Conservation (phyloP, 92 coral and sea anemone genomes). For the Siderastrea siderea region DNA sequence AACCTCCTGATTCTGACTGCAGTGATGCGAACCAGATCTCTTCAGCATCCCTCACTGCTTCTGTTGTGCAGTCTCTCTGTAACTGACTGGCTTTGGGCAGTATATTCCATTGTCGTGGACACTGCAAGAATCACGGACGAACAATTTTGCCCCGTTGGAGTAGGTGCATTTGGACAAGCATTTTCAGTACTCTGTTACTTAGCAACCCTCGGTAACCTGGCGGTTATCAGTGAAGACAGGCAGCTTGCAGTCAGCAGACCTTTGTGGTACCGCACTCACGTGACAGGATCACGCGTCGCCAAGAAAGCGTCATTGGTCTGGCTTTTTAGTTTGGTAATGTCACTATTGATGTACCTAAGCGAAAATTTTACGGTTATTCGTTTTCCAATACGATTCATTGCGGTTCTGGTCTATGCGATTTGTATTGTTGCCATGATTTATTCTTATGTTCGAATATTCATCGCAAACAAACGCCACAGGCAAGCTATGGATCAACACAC, state of each 20-base stretch:
- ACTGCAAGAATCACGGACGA: too few relatives aligned
- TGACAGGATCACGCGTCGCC: background rate
- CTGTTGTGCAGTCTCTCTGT: background rate
- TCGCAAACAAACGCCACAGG: background rate
- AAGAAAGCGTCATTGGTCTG: background rate
- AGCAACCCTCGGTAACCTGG: constrained; percentile 2
- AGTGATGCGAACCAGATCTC: background rate
- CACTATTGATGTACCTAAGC: background rate
- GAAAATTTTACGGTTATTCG: background rate
- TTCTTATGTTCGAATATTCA: background rate
- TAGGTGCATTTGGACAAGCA: too few relatives aligned
- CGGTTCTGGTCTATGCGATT: background rate
- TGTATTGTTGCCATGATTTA: background rate
- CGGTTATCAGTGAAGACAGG: background rate
- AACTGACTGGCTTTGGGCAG: background rate
- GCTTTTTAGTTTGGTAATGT: background rate
- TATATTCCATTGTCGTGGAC: background rate
- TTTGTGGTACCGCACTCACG: constrained; percentile 2
- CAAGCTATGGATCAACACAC: background rate
- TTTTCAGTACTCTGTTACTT: background rate
- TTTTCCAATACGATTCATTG: background rate
- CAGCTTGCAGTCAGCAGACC: background rate
- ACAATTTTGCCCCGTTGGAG: background rate
- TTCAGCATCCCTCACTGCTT: constrained; percentile 12
- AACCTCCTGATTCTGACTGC: background rate